These are phyloP conservation scores for Drosophila navojoa DNA, from an alignment of 1,140 invertebrate genomes.

Conservation along the genomic window DNA sequence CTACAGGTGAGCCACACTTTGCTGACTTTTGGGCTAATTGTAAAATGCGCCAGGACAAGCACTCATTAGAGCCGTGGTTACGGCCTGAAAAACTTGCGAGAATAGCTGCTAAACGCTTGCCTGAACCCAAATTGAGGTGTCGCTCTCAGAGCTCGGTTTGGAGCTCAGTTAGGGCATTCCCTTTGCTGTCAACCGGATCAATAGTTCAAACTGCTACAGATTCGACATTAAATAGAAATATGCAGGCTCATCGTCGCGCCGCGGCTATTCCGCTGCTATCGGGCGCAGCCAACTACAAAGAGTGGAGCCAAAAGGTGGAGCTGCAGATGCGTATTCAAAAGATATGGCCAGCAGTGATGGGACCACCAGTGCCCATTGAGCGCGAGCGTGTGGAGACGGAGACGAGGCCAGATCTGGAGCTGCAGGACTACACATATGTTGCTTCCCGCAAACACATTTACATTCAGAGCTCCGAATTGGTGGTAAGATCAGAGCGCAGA, in stretches of 20 bases:
- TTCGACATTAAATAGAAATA: constrained; percentile 11
- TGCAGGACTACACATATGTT: constrained; percentile 8
- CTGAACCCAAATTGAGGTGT: constrained; percentile 20
- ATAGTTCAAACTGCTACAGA: neutral
- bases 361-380: constrained; percentile 11
- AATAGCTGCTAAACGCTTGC: constrained; percentile 13
- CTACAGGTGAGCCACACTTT: constrained; percentile 50
- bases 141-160: neutral
- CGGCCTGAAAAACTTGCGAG: constrained; percentile 40
- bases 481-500: neutral
- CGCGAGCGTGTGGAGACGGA: neutral
- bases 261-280: constrained; percentile 6
- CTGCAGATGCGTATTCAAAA: constrained; percentile 19
- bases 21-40: constrained; percentile 54
- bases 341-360: constrained; percentile 19
- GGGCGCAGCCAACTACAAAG: constrained; percentile 28
- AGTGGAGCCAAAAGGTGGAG: constrained; percentile 44
- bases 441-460: constrained; percentile 15
- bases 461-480: neutral
- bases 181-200: constrained; percentile 5
- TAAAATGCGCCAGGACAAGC: constrained; percentile 38
- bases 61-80: constrained; percentile 51
- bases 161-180: constrained; percentile 1
- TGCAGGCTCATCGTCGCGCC: constrained; percentile 19
- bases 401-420: neutral